phyloP scores from a whole-genome alignment of 2,113 vertebrate genomes.

The Cairina moschata region DNA sequence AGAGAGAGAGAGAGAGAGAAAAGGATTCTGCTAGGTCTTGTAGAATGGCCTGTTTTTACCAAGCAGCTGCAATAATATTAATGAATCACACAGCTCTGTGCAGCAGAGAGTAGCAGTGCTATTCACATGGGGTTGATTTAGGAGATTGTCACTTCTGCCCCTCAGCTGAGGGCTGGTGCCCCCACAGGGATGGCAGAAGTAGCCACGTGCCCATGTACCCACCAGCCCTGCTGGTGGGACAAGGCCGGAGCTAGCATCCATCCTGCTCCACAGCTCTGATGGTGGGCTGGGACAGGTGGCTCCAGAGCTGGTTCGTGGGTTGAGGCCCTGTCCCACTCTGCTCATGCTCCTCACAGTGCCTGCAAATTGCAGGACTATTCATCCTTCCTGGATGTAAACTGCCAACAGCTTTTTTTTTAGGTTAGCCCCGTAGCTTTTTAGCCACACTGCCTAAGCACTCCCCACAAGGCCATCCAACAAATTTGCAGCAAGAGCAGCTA shows the following conservation, averaged over 20 bases:
- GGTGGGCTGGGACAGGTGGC: background rate
- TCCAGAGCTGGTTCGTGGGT: background rate
- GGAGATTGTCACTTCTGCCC: background rate
- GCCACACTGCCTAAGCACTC: background rate
- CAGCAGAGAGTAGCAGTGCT: background rate
- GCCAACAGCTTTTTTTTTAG: background rate
- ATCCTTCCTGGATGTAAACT: background rate
- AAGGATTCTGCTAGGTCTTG: background rate
- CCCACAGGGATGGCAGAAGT: background rate
- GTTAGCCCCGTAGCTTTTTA: slow-evolving; percentile 1
- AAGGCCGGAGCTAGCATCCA: background rate
- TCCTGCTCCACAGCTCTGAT: background rate
- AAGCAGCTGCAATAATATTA: slow-evolving; percentile 3
- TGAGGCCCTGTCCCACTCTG: background rate
- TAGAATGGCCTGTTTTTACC: background rate
- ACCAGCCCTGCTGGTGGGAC: background rate
- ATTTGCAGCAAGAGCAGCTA: background rate
- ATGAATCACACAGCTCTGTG: background rate
- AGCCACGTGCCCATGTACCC: background rate
- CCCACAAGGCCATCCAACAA: background rate
- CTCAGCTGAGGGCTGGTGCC: background rate
- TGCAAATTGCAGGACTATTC: slow-evolving; percentile 11
- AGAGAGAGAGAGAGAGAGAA: background rate
- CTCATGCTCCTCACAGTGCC: background rate
- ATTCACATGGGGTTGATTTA: slow-evolving; percentile 21